Conservation (phyloP, 2,113 vertebrate species). For the Crotalus horridus region DNA sequence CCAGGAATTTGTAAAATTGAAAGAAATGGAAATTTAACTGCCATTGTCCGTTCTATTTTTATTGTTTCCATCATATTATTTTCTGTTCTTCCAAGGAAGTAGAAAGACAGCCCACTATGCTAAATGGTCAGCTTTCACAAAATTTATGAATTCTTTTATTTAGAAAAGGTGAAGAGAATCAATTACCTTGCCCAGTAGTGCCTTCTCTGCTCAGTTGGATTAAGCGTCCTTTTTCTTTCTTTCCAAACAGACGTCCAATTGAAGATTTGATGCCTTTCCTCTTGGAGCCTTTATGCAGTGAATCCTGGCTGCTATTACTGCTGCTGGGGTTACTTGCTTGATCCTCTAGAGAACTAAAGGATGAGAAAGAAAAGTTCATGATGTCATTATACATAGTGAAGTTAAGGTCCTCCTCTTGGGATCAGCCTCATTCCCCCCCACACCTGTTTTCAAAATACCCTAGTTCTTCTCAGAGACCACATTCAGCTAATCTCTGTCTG, state of each 20-base stretch:
- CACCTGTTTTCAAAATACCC: background rate
- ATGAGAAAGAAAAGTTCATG: conserved; percentile 40
- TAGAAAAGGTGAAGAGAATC: conserved; percentile 21
- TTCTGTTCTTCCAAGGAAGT: background rate
- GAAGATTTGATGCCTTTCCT: conserved; percentile 97
- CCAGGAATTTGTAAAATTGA: background rate
- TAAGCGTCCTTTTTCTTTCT: conserved; percentile 90
- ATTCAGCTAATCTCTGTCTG: background rate
- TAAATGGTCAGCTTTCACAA: background rate
- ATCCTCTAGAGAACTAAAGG: conserved; percentile 69
- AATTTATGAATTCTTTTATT: background rate
- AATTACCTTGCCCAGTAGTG: conserved; percentile 80
- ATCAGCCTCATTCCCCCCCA: background rate
- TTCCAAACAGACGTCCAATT: conserved; percentile 91
- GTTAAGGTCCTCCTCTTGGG: background rate
- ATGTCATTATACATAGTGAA: conserved; percentile 10
- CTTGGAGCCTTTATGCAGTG: conserved; percentile 83
- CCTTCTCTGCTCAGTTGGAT: conserved; percentile 84
- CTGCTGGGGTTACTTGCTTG: conserved; percentile 75
- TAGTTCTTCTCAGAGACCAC: background rate
- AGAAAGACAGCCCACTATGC: background rate
- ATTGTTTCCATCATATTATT: background rate
- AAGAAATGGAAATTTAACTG: background rate
- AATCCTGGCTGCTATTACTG: conserved; percentile 77
- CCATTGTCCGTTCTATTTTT: background rate